phyloP scores from a whole-genome alignment of 2,888 invertebrate species.

The Pycnomerus fuliginosus region DNA sequence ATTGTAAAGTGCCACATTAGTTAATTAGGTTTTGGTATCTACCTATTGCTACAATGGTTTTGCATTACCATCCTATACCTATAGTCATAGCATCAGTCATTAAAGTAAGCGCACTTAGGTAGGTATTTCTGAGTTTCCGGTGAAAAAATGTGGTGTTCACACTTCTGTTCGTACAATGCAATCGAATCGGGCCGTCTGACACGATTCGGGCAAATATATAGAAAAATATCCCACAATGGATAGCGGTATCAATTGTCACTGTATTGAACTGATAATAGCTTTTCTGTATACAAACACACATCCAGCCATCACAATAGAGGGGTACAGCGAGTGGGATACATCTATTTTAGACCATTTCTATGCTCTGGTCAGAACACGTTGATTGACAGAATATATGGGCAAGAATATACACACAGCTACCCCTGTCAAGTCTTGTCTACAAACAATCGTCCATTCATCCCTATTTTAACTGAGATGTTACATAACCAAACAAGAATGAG shows the following conservation, averaged over 20 bases:
- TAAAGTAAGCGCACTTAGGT: too few species aligned
- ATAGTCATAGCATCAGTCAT: too few species aligned
- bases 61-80: too few species aligned
- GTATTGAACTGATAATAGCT: conserved; percentile 45
- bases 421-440: conserved; percentile 40
- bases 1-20: too few species aligned
- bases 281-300: conserved; percentile 50
- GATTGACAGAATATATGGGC: conserved; percentile 29
- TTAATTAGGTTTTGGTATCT: too few species aligned
- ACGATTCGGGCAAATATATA: conserved; percentile 5
- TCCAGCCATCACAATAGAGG: too few species aligned
- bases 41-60: too few species aligned
- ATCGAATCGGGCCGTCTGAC: too few species aligned
- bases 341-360: conserved; percentile 18
- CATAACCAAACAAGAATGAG: conserved; percentile 13
- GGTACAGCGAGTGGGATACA: too few species aligned
- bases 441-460: conserved; percentile 34
- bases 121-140: too few species aligned
- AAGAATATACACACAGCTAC: conserved; percentile 30
- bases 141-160: too few species aligned
- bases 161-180: too few species aligned
- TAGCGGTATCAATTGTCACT: conserved; percentile 22
- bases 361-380: conserved; percentile 14
- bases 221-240: conserved; percentile 12
- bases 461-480: conserved; percentile 19